phyloP scores from a whole-genome alignment of 2,797 vertebrate species.

The Sparidentex hasta region DNA sequence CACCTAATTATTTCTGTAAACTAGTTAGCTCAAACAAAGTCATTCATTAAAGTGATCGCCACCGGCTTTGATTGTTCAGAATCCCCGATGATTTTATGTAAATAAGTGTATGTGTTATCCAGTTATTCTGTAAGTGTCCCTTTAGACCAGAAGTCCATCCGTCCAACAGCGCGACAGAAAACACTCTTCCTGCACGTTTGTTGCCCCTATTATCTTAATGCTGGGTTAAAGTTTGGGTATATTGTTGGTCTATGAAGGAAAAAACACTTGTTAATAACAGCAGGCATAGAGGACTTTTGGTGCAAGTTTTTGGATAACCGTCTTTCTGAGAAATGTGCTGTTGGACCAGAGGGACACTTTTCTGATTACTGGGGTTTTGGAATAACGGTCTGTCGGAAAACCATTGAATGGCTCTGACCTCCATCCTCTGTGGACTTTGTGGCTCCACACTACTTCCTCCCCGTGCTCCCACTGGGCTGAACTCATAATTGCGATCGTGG shows the following conservation, averaged over 20 bases:
- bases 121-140: neutral
- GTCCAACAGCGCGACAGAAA: too few relatives aligned
- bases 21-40: constrained; percentile 47
- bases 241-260: neutral
- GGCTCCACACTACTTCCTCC: neutral
- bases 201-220: too few relatives aligned
- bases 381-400: too few relatives aligned
- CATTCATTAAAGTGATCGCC: constrained; percentile 39
- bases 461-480: neutral
- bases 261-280: neutral
- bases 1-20: constrained; percentile 54
- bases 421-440: neutral
- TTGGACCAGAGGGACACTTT: too few relatives aligned
- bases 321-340: too few relatives aligned
- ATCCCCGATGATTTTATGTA: constrained; percentile 35
- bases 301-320: too few relatives aligned
- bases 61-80: constrained; percentile 29
- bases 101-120: constrained; percentile 20
- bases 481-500: neutral
- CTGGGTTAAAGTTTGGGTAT: too few relatives aligned
- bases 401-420: neutral
- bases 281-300: too few relatives aligned
- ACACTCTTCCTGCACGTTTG: too few relatives aligned
- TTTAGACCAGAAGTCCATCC: too few relatives aligned
- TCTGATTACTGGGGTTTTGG: too few relatives aligned